Conservation (phyloP, 1,140 invertebrate species). For the Leptinotarsa undecemlineata region DNA sequence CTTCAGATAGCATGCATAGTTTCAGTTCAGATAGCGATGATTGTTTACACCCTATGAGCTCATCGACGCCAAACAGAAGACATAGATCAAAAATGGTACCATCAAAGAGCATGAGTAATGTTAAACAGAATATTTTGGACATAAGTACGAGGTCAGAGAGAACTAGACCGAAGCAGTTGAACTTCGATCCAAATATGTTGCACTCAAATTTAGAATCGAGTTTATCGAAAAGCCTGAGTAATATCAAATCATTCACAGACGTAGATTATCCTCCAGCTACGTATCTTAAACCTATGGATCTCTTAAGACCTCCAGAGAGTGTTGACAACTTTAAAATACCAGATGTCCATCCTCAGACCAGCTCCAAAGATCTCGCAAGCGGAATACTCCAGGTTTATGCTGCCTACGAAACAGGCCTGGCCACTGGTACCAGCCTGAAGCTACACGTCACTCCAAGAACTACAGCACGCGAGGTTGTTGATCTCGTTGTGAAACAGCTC, state of each 20-base stretch:
- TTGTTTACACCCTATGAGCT: constrained; percentile 54
- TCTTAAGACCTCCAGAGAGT: constrained; percentile 39
- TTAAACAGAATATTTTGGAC: constrained; percentile 54
- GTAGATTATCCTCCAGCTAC: constrained; percentile 51
- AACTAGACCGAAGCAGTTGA: constrained; percentile 43
- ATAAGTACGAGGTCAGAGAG: constrained; percentile 58
- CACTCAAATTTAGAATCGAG: constrained; percentile 52
- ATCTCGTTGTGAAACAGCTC: constrained; percentile 90
- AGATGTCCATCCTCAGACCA: constrained; percentile 28
- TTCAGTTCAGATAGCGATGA: constrained; percentile 62
- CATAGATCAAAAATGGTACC: constrained; percentile 47
- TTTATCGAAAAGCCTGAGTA: constrained; percentile 63
- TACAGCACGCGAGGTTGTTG: constrained; percentile 89
- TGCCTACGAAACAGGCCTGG: constrained; percentile 92
- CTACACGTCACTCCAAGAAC: constrained; percentile 89
- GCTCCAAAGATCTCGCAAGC: constrained; percentile 43
- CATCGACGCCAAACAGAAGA: constrained; percentile 46
- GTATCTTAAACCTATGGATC: constrained; percentile 55
- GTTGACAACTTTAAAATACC: constrained; percentile 44
- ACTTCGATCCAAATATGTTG: constrained; percentile 49
- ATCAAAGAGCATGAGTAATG: constrained; percentile 52
- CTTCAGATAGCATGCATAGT: constrained; percentile 66
- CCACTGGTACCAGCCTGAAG: constrained; percentile 88
- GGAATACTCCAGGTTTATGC: constrained; percentile 85
- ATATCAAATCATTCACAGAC: constrained; percentile 59